Evolutionary conservation across 2,888 invertebrate genomes (phyloP).

Genomic region (Scaptomyza polygonia): DNA sequence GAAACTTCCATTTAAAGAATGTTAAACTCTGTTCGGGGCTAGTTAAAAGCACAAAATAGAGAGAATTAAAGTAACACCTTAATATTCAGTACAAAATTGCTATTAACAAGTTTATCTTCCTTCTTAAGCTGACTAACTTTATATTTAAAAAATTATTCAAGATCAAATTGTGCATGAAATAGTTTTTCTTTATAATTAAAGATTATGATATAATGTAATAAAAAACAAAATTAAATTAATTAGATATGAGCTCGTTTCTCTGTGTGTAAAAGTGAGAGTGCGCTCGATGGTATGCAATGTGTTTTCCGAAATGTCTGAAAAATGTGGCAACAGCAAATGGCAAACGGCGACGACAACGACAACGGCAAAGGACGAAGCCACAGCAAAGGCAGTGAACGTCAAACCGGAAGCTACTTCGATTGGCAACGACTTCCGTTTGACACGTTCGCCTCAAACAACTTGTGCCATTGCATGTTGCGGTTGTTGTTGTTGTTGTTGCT

Average conservation of each 20-base stretch:
- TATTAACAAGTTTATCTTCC: no score
- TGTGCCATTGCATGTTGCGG: slow-evolving; percentile 66
- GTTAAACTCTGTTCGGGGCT: not conserved
- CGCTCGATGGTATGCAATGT: slow-evolving; percentile 46
- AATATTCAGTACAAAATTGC: no score
- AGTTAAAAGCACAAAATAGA: not conserved
- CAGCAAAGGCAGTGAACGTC: slow-evolving; percentile 46
- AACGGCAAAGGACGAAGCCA: slow-evolving; percentile 22
- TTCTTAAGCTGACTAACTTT: no score
- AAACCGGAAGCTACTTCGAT: slow-evolving; percentile 83
- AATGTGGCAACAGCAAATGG: slow-evolving; percentile 15
- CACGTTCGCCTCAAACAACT: slow-evolving; percentile 81
- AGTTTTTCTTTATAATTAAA: no score
- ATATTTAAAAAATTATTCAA: no score
- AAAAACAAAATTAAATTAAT: no score
- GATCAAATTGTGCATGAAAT: no score
- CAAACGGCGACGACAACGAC: slow-evolving; percentile 2
- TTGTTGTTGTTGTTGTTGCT: slow-evolving; percentile 1
- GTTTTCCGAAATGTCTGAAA: slow-evolving; percentile 28
- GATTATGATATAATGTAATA: no score
- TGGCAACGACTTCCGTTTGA: slow-evolving; percentile 84
- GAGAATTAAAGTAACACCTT: no score
- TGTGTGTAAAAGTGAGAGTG: slow-evolving; percentile 62
- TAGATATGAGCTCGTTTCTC: not conserved
- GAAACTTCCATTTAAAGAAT: not conserved